Base-by-base conservation (phyloP, 2,797 vertebrate genomes). In the Zalophus californianus region DNA sequence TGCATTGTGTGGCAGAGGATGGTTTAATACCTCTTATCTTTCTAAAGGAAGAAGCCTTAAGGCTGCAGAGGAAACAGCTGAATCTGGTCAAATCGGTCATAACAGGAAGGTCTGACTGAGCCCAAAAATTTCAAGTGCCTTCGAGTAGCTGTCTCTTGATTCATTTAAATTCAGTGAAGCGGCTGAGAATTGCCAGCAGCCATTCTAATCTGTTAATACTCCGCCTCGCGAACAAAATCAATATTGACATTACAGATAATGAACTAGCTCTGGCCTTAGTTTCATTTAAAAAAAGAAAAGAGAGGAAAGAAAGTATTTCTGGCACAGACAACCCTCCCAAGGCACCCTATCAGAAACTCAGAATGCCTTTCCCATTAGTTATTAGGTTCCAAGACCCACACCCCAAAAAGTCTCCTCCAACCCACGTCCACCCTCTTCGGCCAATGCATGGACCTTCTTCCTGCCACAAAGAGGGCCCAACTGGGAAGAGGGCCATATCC, bases 151-250 rank as follows among this genome's bases (percentile, higher is more conserved):
- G 94, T 50, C 44, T 56, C 56, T 86, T 86, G 62, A 91, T 91
- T 94, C 86, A 95, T 50, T 93, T 83, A 72, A 80, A 92, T 87
- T 96, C 94, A 95, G 27, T 35, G 62, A 83, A 88, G 90, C 78
- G 60, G 82, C 82, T 93, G 60, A 90, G 64, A 96, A 83, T 2
- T 86, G 88, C 85, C 70, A 83, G 92, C 41, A 94, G 86, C 35
- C 88, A 91, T 89, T 92, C 88, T 90, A 92, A 92, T 88, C 94
- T 96, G 94, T 93, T 97, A 96, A 86, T 91, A 91, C 12, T 86
- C 88, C 21, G 92, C 56, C 87, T 94, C 2, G 4, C 79, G 94
- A 97, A 88, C 50, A 96, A 96, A 97, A 91, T 92, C 97, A 96
- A 96, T 95, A 94, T 82, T 91, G 92, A 94, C 93, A 87, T 29